Base-by-base conservation (phyloP, 2,888 invertebrate species). In the Troides helena region DNA sequence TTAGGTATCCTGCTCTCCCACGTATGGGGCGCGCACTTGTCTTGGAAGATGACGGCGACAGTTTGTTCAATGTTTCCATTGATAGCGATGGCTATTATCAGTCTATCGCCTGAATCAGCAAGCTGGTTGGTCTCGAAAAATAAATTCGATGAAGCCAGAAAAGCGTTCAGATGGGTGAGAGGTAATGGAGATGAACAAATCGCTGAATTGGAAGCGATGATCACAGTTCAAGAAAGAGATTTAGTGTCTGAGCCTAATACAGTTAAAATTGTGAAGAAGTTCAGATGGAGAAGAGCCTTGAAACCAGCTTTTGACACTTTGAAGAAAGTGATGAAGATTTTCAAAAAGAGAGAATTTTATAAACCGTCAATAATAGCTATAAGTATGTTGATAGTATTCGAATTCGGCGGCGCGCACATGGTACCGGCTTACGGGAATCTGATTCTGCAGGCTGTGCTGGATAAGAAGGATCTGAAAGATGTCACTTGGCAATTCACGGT, bases 111-210 rank as follows among this genome's bases (percentile, higher is more conserved):
- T 0, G 96, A 96, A 85, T 94, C 95, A 0, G 95, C 95, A 0
- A 90, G 93, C 70, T 96, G 95, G 95, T 81, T 96, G 67, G 90
- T 95, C 0, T 93, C 94, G 0, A 94, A 94, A 78, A 93, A 93
- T 2, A 92, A 92, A 61, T 86, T 89, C 4, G 90, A 89, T 1
- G 93, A 94, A 72, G 95, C 95, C 0, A 90, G 92, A 73, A 88
- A 92, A 65, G 93, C 95, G 0, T 94, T 95, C 58, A 89, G 87
- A 73, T 95, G 94, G 92, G 92, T 95, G 30, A 88, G 95, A 75
- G 95, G 95, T 1, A 84, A 88, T 67, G 90, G 90, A 0, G 75
- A 80, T 0, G 88, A 85, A 61, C 91, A 93, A 64, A 80, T 80
- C 46, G 93, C 93, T 43, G 92, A 92, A 74, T 74, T 92, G 43